These are phyloP conservation scores for Butorides virescens DNA, from an alignment of 2,113 vertebrate genomes.

Conservation along the genomic window DNA sequence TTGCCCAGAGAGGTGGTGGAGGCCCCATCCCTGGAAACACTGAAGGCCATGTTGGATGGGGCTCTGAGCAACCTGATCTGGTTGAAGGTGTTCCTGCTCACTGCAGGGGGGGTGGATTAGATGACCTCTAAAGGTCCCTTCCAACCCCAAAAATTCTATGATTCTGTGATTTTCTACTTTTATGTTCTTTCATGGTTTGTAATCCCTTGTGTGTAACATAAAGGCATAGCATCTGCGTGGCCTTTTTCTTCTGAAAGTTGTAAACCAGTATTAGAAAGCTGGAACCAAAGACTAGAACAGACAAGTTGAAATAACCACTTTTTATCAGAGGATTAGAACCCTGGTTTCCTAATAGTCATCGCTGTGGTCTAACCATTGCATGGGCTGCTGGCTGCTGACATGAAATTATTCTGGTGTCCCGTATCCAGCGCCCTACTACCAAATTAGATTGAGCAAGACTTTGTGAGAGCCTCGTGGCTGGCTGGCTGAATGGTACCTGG, in stretches of 20 bases:
- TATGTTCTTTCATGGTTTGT: neutral
- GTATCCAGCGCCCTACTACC: neutral
- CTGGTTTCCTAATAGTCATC: neutral
- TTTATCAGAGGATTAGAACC: conserved; percentile 6
- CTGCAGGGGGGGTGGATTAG: too few relatives aligned
- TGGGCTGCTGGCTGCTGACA: neutral
- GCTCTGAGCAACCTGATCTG: too few relatives aligned
- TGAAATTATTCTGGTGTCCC: neutral
- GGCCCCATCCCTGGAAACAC: too few relatives aligned
- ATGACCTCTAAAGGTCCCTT: too few relatives aligned
- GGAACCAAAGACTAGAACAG: neutral
- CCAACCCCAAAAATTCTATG: too few relatives aligned
- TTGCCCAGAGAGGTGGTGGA: too few relatives aligned
- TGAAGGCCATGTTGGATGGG: too few relatives aligned
- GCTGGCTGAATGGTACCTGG: neutral
- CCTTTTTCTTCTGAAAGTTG: neutral
- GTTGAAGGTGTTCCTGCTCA: too few relatives aligned
- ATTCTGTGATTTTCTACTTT: neutral
- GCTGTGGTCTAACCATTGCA: neutral
- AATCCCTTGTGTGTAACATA: neutral
- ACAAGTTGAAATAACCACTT: neutral
- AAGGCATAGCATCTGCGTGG: neutral
- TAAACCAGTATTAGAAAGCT: neutral
- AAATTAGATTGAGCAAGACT: conserved; percentile 15
- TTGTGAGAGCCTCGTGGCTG: neutral